A percentile compares a stretch with the other conserved stretches of the same genome.
Conservation (phyloP, 2,113 vertebrate genomes). For the Corvus moneduloides region DNA sequence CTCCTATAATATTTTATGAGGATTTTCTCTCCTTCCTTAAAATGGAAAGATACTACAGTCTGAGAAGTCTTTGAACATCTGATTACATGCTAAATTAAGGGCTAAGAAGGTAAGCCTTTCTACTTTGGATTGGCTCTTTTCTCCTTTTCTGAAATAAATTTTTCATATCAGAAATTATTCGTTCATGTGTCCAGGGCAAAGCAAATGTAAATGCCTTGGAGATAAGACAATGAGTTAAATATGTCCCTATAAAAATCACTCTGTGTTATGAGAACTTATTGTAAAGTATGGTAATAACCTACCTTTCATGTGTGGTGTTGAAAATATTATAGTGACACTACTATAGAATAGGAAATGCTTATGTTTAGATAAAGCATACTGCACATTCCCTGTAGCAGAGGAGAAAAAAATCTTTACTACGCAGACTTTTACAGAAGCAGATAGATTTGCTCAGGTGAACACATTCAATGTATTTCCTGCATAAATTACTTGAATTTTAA, state of each 20-base stretch:
- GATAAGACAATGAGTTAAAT: not conserved
- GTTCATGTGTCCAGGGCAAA: not conserved
- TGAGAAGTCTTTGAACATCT: not conserved
- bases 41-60: not conserved
- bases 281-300: not conserved
- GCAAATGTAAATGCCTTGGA: not conserved
- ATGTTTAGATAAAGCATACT: not conserved
- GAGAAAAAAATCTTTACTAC: not conserved
- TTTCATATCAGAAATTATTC: not conserved
- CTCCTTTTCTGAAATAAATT: not conserved
- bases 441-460: not conserved
- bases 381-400: not conserved
- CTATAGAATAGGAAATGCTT: not conserved
- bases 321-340: not conserved
- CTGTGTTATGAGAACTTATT: not conserved
- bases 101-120: not conserved
- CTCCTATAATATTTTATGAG: not conserved
- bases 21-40: not conserved
- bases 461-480: not conserved
- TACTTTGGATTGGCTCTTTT: not conserved
- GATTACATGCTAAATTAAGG: not conserved
- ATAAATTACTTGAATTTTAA: not conserved
- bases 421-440: not conserved
- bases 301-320: not conserved
- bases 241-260: not conserved